phyloP scores from a whole-genome alignment of 2,113 vertebrate genomes.

The Brachypodius melanocephalos region DNA sequence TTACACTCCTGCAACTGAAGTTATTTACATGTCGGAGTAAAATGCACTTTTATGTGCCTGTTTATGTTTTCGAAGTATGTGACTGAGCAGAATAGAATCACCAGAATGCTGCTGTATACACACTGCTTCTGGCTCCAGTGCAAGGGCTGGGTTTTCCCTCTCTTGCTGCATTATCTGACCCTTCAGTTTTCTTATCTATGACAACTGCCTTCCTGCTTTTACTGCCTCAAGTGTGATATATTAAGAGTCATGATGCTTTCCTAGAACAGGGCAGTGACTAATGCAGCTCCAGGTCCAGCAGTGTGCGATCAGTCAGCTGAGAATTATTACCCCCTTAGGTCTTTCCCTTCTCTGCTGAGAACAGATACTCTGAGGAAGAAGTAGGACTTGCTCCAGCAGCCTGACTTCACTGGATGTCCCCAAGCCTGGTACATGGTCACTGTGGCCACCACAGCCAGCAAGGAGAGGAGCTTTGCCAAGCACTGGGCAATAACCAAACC shows the following conservation, averaged over 20 bases:
- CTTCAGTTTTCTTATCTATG: background rate
- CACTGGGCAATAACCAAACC: background rate
- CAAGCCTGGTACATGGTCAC: background rate
- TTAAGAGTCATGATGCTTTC: constrained; percentile 26
- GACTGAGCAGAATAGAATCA: background rate
- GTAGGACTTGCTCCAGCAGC: background rate
- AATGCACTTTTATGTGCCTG: background rate
- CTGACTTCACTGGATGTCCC: background rate
- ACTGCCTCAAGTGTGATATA: constrained; percentile 13
- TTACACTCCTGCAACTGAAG: background rate
- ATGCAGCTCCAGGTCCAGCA: background rate
- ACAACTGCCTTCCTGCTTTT: background rate
- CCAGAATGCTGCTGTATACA: background rate
- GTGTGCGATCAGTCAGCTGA: background rate
- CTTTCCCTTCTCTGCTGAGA: background rate
- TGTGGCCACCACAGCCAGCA: background rate
- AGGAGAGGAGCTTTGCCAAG: background rate
- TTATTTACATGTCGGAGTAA: background rate
- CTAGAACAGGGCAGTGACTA: constrained; percentile 50
- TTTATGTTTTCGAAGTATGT: background rate
- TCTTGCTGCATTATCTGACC: background rate
- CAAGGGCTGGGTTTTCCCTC: background rate
- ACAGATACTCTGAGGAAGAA: background rate
- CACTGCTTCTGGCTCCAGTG: background rate
- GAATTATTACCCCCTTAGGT: constrained; percentile 22